phyloP scores from a whole-genome alignment of 2,888 invertebrate genomes.

The Clitarchus hookeri region DNA sequence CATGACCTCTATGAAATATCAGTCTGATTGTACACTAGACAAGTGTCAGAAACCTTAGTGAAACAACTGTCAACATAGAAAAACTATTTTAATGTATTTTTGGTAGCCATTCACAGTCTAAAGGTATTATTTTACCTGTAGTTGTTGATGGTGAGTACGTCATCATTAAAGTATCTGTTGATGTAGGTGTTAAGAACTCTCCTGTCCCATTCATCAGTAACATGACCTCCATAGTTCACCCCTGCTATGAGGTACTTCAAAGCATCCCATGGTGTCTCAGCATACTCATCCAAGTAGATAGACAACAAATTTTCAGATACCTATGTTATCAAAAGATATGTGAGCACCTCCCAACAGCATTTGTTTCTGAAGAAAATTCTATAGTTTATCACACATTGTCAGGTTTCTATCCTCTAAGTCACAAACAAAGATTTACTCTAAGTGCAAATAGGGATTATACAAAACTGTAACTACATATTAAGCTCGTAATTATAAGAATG shows the following conservation, averaged over 20 bases:
- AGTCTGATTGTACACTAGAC: too few species aligned
- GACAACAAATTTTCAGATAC: slow-evolving; percentile 82
- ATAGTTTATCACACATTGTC: too few species aligned
- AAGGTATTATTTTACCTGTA: slow-evolving; percentile 59
- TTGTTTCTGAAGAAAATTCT: too few species aligned
- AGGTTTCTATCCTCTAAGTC: too few species aligned
- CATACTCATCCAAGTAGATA: slow-evolving; percentile 82
- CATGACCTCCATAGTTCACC: slow-evolving; percentile 88
- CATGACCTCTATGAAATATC: too few species aligned
- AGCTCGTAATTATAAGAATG: too few species aligned
- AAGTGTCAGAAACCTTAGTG: too few species aligned
- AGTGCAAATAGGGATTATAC: too few species aligned
- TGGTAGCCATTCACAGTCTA: not conserved
- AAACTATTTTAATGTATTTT: too few species aligned
- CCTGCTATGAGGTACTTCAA: slow-evolving; percentile 85
- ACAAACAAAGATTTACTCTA: too few species aligned
- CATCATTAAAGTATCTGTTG: slow-evolving; percentile 79
- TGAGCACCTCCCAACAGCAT: not conserved
- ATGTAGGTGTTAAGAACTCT: slow-evolving; percentile 81
- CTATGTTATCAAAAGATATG: slow-evolving; percentile 51
- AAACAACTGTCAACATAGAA: too few species aligned
- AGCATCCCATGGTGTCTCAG: slow-evolving; percentile 86
- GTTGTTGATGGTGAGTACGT: slow-evolving; percentile 65
- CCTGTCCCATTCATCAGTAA: slow-evolving; percentile 75
- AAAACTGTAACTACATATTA: too few species aligned